Evolutionary conservation across 2,113 vertebrate species (phyloP), one percentile per base, ranked within the genome.

Genomic region (Pardalotus punctatus): DNA sequence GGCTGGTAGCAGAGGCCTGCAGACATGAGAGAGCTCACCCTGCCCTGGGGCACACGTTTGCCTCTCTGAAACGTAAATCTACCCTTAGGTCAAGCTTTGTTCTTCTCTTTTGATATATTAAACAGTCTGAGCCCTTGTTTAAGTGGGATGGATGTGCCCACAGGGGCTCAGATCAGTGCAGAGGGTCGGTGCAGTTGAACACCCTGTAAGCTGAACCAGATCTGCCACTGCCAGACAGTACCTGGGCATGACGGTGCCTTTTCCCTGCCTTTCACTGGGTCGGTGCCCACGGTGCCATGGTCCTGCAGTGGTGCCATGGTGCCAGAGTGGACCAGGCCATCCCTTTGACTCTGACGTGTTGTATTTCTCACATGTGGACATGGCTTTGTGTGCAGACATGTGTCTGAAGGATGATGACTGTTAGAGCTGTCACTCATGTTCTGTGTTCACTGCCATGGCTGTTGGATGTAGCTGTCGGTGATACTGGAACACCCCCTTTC

Each of bases 381-480:
- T 25, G 33, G 45, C 11, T 60, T 20, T 0, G 0, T 27, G 15
- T 31, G 38, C 47, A 43, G 81, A 29, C 1, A 1, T 1, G 5
- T 10, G 9, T 22, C 38, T 42, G 66, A 24, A n/a, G 81, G 62
- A 7, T 1, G 8, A n/a, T 36, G 56, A 2, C 35, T 25, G 77
- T 53, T 65, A 18, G 66, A 27, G 56, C 29, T 67, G 53, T n/a
- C 38, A 3, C 9, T 81, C 1, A 0, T 4, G 0, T 38, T 42
- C 40, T 14, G 10, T 10, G 38, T 42, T 62, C 29, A 1, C 51
- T 38, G 1, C 54, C 11, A 1, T 3, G 2, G 10, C 27, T 76
- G 51, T 20, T 36, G n/a, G 9, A 13, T 38, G 17, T 14, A 31
- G 24, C 48, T 80, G n/a, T 51, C 14, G 6, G 7, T 51, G 48